A percentile compares a stretch with the other conserved stretches of the same genome.
These are phyloP conservation scores for Sorex fumeus DNA, from an alignment of 2,113 vertebrate genomes.

Conservation along the genomic window DNA sequence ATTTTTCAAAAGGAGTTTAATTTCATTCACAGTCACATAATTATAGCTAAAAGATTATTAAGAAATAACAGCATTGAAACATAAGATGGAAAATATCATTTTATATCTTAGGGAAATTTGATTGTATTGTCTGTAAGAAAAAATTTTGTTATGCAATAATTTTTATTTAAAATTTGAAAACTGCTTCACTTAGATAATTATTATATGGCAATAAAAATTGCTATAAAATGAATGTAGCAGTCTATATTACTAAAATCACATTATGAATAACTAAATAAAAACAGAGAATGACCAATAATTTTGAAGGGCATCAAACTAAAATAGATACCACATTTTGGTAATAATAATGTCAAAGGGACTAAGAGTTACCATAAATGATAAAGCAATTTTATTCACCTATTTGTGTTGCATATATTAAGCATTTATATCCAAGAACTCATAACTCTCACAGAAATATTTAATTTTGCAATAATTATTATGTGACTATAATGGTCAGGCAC, in stretches of 20 bases:
- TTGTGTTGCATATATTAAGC: constrained; percentile 37
- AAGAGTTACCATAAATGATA: not conserved
- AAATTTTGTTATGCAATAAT: not conserved
- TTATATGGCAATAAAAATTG: not conserved
- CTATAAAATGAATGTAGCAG: not conserved
- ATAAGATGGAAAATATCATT: no score
- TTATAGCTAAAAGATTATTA: constrained; percentile 17
- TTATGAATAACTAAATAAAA: not conserved
- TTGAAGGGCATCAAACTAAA: not conserved
- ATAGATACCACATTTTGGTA: not conserved
- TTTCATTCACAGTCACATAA: no score
- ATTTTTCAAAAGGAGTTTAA: not conserved
- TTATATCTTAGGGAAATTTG: no score
- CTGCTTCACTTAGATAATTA: not conserved
- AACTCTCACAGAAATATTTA: not conserved
- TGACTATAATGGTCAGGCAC: constrained; percentile 17
- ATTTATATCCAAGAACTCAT: constrained; percentile 4
- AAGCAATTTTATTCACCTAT: not conserved
- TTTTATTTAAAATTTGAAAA: constrained; percentile 42
- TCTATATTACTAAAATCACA: constrained; percentile 1
- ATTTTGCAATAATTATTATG: constrained; percentile 47
- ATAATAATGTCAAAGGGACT: not conserved
- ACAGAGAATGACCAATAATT: constrained; percentile 35
- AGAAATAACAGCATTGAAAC: not conserved
- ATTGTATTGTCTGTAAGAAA: no score